phyloP scores from a whole-genome alignment of 1,140 invertebrate genomes.

The Lanistes nyassanus region DNA sequence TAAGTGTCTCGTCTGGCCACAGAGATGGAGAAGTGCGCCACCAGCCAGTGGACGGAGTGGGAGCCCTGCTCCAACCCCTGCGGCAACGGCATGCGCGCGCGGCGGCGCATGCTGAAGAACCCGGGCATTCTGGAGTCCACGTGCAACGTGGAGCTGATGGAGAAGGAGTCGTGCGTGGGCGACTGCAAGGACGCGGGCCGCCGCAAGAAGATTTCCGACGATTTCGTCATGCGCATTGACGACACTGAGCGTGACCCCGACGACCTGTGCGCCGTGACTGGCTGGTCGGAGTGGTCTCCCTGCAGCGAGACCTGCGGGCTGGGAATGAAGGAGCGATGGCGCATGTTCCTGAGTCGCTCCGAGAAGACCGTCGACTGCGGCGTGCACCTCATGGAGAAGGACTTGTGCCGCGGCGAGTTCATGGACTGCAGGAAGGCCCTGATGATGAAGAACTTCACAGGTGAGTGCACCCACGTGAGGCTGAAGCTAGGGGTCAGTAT shows the following conservation, averaged over 20 bases:
- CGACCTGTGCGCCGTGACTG: constrained; percentile 68
- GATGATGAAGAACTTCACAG: constrained; percentile 62
- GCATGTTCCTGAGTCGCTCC: constrained; percentile 50
- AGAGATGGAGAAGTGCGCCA: constrained; percentile 70
- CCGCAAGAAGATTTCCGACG: constrained; percentile 60
- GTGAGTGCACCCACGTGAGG: no score
- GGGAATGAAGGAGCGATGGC: constrained; percentile 57
- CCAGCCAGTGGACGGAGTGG: constrained; percentile 72
- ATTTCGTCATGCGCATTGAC: constrained; percentile 56
- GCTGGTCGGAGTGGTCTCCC: constrained; percentile 72
- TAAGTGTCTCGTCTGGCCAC: constrained; percentile 25
- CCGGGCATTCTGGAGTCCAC: constrained; percentile 67
- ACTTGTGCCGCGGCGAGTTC: constrained; percentile 53
- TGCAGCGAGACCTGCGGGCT: constrained; percentile 73
- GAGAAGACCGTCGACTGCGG: constrained; percentile 49
- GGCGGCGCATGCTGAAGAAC: constrained; percentile 69
- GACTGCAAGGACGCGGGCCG: constrained; percentile 34
- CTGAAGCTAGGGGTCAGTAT: no score
- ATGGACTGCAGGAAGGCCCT: constrained; percentile 57
- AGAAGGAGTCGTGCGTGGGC: constrained; percentile 67
- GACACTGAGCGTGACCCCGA: constrained; percentile 31
- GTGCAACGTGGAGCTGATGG: constrained; percentile 64
- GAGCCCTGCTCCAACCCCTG: constrained; percentile 72
- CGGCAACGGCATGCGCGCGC: constrained; percentile 69
- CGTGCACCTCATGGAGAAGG: constrained; percentile 54